Evolutionary conservation across 2,888 invertebrate genomes (phyloP), one percentile per base, ranked within the genome.

Genomic region (Synergus umbraculus): DNA sequence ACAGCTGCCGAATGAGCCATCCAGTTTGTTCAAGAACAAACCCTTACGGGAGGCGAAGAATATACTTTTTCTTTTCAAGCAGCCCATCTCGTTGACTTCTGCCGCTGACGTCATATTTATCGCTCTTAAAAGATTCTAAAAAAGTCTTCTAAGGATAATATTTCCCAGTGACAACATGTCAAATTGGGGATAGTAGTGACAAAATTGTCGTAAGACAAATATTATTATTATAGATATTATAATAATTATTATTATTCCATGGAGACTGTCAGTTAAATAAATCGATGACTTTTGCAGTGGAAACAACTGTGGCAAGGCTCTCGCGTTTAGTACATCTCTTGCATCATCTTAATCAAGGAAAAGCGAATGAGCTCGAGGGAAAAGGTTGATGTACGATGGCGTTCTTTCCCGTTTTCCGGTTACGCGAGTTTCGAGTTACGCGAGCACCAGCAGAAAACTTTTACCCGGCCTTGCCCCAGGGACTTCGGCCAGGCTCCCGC

Each of bases 401-500:
- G 85, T 85, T 86, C 86, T 88, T 89, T 89, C 88, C 87, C 88
- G 88, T 88, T 88, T 88, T 87, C 88, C 87, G 86, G 88, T 87
- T 86, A 87, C 87, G 85, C 87, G 88, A 90, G 89, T 89, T 90
- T 88, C 90, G 85, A 89, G 89, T 90, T 90, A 89, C 89, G 86
- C 86, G 88, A 86, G 87, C 85, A 85, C 87, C 85, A 86, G 89
- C 87, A 87, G 88, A 88, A 90, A 90, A 90, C 85, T 90, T 90
- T 90, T 82, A 83, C 82, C 83, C 85, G 85, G 86, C 82, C 85
- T 85, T 83, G 83, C 87, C 86, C 85, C 83, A 85, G 87, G 88
- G 90, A 89, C 86, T 90, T 88, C 83, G 87, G 86, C 85, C 83
- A 85, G 84, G 84, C 85, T 88, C 86, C 85, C 81, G 85, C 87